Conservation (phyloP, 2,797 vertebrate genomes). For the Gadopsis marmoratus region DNA sequence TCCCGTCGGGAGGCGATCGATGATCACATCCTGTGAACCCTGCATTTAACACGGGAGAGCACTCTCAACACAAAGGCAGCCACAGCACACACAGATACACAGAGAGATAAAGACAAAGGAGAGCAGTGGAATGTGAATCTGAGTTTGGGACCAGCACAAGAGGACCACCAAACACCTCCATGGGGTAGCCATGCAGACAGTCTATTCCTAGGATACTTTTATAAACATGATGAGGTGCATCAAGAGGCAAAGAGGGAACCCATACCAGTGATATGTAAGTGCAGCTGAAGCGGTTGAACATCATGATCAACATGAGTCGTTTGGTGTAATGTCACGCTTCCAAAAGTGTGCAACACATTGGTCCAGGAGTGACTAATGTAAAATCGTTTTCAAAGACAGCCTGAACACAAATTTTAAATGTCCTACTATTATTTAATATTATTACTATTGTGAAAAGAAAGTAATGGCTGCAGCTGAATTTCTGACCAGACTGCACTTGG, state of each 20-base stretch:
- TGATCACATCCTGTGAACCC: conserved; percentile 82
- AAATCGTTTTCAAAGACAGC: neutral
- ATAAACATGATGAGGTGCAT: conserved; percentile 56
- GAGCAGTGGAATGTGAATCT: conserved; percentile 48
- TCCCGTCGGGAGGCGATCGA: conserved; percentile 85
- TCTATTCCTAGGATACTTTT: conserved; percentile 36
- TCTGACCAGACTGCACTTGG: neutral
- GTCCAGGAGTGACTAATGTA: neutral
- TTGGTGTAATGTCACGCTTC: conserved; percentile 7
- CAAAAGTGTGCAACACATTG: neutral
- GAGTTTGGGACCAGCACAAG: conserved; percentile 44
- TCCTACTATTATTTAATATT: neutral
- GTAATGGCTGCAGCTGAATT: neutral
- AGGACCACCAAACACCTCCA: conserved; percentile 57
- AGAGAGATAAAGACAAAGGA: conserved; percentile 23
- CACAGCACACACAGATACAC: conserved; percentile 44
- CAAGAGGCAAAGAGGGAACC: conserved; percentile 60
- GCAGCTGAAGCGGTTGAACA: conserved; percentile 21
- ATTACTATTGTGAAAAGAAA: neutral
- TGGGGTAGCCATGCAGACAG: conserved; percentile 58
- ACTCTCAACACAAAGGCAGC: conserved; percentile 57
- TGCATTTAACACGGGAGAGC: conserved; percentile 75
- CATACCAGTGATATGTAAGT: conserved; percentile 80
- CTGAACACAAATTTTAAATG: neutral
- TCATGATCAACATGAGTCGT: neutral